Percentiles rank a stretch among this genome's conserved stretches.
Evolutionary conservation across 1,140 invertebrate species (phyloP).

Genomic region (Ceratoteleas bidentatus): DNA sequence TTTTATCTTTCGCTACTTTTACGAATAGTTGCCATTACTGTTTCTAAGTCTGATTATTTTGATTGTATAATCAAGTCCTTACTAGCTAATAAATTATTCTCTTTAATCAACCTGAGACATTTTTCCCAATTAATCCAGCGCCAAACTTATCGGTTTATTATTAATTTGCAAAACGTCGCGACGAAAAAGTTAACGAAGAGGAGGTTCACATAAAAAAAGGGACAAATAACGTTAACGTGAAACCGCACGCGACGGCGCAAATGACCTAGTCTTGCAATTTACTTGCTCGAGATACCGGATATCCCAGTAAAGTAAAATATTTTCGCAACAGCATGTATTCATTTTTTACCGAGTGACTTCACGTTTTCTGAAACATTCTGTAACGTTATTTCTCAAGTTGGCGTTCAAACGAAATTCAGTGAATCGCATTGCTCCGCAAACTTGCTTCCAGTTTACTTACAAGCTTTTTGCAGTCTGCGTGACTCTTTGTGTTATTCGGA

Average conservation of each 20-base stretch:
- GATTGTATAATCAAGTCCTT: too few relatives aligned
- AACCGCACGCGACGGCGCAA: constrained; percentile 7
- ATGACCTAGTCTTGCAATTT: constrained; percentile 67
- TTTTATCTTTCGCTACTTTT: too few relatives aligned
- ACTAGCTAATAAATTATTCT: too few relatives aligned
- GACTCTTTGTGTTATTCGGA: neutral
- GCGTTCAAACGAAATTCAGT: constrained; percentile 14
- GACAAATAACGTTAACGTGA: constrained; percentile 26
- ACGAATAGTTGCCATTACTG: too few relatives aligned
- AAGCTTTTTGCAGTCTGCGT: constrained; percentile 1
- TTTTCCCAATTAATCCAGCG: too few relatives aligned
- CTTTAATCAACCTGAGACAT: too few relatives aligned
- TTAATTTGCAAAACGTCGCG: too few relatives aligned
- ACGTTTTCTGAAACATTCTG: constrained; percentile 9
- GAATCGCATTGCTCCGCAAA: constrained; percentile 1
- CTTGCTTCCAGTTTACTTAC: constrained; percentile 17
- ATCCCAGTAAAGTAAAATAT: constrained; percentile 23
- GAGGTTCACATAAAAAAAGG: neutral
- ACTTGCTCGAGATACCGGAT: constrained; percentile 52
- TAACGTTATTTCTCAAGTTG: constrained; percentile 19
- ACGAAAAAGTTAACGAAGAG: neutral
- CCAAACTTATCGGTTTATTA: too few relatives aligned
- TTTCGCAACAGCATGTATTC: constrained; percentile 16
- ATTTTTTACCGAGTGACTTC: constrained; percentile 13
- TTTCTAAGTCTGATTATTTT: too few relatives aligned